phyloP scores from a whole-genome alignment of 92 coral and sea anemone species.

The Blastomussa wellsi region DNA sequence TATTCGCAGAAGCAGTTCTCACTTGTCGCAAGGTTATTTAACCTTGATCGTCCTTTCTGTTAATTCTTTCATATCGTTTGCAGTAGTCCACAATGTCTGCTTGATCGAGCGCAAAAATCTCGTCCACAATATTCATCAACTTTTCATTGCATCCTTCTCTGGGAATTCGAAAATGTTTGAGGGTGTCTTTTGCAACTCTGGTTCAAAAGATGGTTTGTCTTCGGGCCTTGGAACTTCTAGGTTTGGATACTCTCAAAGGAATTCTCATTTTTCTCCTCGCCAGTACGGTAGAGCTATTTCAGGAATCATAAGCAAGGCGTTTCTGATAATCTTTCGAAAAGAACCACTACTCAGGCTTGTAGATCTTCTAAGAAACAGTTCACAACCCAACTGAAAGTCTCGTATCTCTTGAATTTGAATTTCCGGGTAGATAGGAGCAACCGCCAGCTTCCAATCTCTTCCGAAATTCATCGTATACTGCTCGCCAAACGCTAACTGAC shows the following conservation, averaged over 20 bases:
- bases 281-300: neutral
- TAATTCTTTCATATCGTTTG: slow-evolving; percentile 5
- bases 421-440: neutral
- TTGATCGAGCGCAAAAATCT: neutral
- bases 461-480: neutral
- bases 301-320: neutral
- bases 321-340: neutral
- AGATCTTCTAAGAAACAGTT: neutral
- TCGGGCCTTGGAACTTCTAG: neutral
- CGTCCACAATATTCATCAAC: slow-evolving; percentile 2
- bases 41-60: neutral
- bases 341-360: neutral
- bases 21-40: neutral
- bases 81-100: neutral
- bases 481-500: slow-evolving; percentile 1
- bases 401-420: neutral
- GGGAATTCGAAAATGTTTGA: neutral
- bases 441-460: neutral
- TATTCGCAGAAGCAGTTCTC: neutral
- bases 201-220: neutral
- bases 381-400: neutral
- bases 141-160: neutral
- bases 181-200: neutral
- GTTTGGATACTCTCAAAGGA: neutral
- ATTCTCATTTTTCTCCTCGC: neutral